Conservation (phyloP, 2,113 vertebrate species). For the Saccopteryx bilineata region DNA sequence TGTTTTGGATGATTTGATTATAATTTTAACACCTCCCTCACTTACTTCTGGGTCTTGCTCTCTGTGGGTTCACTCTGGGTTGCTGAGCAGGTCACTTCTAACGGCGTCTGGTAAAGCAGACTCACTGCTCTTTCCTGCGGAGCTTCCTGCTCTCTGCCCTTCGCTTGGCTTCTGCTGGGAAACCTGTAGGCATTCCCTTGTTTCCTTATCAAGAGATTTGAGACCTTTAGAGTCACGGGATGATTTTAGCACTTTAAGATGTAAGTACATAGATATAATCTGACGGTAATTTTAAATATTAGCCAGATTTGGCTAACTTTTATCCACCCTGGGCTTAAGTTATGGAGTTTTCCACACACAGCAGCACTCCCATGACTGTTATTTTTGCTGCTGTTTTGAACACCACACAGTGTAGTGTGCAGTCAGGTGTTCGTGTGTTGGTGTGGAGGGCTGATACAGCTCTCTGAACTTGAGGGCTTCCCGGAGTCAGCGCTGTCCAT, state of each 20-base stretch:
- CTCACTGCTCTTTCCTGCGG: neutral
- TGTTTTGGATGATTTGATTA: neutral
- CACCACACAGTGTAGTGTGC: neutral
- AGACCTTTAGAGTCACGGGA: neutral
- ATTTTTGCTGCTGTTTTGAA: neutral
- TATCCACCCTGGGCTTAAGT: neutral
- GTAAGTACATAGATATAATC: neutral
- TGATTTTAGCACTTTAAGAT: constrained; percentile 40
- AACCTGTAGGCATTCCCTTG: neutral
- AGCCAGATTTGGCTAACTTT: neutral
- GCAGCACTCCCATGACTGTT: neutral
- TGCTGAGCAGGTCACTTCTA: constrained; percentile 44
- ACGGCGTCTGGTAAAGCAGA: constrained; percentile 28
- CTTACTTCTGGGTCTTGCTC: constrained; percentile 44
- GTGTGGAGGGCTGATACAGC: neutral
- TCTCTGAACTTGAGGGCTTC: neutral
- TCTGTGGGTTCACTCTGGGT: constrained; percentile 40
- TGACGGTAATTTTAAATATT: constrained; percentile 1
- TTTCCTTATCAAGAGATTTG: neutral
- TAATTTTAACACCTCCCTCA: neutral
- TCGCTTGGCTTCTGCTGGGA: constrained; percentile 51
- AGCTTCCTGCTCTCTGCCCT: constrained; percentile 56
- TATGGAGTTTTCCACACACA: neutral
- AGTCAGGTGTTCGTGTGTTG: neutral
- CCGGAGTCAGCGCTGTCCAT: rapidly evolving